Evolutionary conservation across 2,888 invertebrate species (phyloP).

Genomic region (Xanthia icteritia): DNA sequence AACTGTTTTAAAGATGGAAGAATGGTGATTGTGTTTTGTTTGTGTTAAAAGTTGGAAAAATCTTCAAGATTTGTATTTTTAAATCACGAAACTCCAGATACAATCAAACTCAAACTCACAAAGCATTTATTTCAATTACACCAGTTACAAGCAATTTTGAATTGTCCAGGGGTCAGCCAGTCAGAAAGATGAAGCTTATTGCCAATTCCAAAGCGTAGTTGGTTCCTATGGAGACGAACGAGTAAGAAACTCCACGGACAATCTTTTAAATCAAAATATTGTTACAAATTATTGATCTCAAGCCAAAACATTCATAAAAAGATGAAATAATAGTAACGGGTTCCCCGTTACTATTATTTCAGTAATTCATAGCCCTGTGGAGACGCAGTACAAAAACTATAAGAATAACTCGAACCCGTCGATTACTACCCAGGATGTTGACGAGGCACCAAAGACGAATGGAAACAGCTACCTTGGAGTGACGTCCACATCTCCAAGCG

Average conservation of each 20-base stretch:
- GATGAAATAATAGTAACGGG: too few relatives aligned
- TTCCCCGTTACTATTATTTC: too few relatives aligned
- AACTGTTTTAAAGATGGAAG: slow-evolving; percentile 16
- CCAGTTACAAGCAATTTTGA: too few relatives aligned
- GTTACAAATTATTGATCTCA: too few relatives aligned
- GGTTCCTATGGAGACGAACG: too few relatives aligned
- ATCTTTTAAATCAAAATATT: too few relatives aligned
- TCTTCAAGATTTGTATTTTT: neutral
- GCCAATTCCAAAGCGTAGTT: too few relatives aligned
- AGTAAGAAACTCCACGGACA: too few relatives aligned
- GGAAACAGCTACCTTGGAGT: slow-evolving; percentile 91
- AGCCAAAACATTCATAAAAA: too few relatives aligned
- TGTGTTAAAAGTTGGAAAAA: neutral
- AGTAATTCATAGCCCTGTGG: slow-evolving; percentile 89
- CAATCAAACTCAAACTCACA: neutral
- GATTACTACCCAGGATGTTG: slow-evolving; percentile 84
- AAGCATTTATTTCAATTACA: too few relatives aligned
- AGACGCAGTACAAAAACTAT: slow-evolving; percentile 86
- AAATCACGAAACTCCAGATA: neutral
- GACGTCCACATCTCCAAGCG: slow-evolving; percentile 95
- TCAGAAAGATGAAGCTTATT: too few relatives aligned
- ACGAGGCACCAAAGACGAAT: slow-evolving; percentile 86
- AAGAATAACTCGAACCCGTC: slow-evolving; percentile 85
- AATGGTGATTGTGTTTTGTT: slow-evolving; percentile 20
- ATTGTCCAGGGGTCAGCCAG: too few relatives aligned